phyloP scores from a whole-genome alignment of 2,113 vertebrate species.

The Nestor notabilis region DNA sequence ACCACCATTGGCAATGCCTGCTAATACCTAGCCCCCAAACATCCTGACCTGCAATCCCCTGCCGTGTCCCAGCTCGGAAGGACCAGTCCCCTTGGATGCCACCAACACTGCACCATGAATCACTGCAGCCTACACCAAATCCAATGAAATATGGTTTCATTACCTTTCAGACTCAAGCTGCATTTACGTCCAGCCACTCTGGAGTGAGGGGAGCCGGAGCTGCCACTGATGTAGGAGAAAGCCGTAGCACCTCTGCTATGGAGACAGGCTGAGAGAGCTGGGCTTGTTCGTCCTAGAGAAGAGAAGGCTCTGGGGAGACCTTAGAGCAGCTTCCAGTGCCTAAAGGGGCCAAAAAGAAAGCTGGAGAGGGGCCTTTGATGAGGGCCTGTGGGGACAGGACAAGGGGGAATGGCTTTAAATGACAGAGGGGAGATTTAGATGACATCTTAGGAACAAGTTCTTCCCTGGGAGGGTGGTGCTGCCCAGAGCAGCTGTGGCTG shows the following conservation, averaged over 20 bases:
- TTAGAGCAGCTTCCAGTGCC: not conserved
- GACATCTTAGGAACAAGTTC: not conserved
- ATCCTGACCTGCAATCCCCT: not conserved
- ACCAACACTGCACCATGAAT: fast-evolving
- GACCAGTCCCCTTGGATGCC: not conserved
- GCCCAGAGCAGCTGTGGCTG: not conserved
- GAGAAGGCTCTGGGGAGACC: fast-evolving
- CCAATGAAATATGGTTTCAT: not conserved
- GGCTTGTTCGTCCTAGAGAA: not conserved
- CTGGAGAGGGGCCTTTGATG: not conserved
- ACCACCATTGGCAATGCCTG: fast-evolving
- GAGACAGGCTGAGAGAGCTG: not conserved
- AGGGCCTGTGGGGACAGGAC: not conserved
- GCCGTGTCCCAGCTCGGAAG: not conserved
- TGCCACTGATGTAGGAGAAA: not conserved
- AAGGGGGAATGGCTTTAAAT: not conserved
- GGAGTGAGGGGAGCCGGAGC: not conserved
- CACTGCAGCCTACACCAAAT: fast-evolving
- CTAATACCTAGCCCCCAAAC: no score
- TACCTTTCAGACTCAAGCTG: not conserved
- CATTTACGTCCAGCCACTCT: not conserved
- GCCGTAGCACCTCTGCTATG: not conserved
- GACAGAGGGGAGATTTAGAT: not conserved
- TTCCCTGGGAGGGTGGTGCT: not conserved
- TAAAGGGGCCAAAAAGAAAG: fast-evolving